Evolutionary conservation across 1,140 invertebrate species (phyloP).

Genomic region (Rhyzopertha dominica): DNA sequence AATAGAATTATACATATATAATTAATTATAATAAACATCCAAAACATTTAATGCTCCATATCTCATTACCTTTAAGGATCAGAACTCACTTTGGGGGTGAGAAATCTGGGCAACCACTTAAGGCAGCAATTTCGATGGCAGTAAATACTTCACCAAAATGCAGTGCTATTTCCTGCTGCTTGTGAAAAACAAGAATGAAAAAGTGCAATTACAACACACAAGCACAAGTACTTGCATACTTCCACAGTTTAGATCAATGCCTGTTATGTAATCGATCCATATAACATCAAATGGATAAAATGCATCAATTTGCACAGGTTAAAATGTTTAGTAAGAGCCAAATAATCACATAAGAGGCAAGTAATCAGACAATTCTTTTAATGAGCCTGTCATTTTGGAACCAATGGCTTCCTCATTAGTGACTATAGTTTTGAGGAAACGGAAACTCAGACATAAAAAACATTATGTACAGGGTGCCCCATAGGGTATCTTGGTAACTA

Average conservation of each 20-base stretch:
- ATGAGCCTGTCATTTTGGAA: too few species aligned
- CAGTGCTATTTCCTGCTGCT: neutral
- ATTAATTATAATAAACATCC: neutral
- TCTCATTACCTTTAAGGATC: too few species aligned
- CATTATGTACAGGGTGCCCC: too few species aligned
- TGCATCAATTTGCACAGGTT: neutral
- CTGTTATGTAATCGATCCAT: neutral
- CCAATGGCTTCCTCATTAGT: too few species aligned
- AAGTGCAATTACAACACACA: neutral
- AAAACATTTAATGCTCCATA: neutral
- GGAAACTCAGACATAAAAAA: too few species aligned
- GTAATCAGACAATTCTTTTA: too few species aligned
- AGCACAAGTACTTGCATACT: neutral
- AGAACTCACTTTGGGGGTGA: too few species aligned
- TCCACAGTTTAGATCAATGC: neutral
- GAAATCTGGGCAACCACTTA: neutral
- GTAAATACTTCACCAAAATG: conserved; percentile 1
- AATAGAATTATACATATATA: conserved; percentile 1
- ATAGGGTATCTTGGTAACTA: too few species aligned
- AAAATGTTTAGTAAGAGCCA: neutral
- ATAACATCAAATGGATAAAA: neutral
- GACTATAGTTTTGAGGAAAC: too few species aligned
- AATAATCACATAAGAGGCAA: too few species aligned
- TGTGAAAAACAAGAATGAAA: conserved; percentile 6
- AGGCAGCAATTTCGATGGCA: neutral